Evolutionary conservation across 2,888 invertebrate species (phyloP).

Genomic region (Polyploca ridens): DNA sequence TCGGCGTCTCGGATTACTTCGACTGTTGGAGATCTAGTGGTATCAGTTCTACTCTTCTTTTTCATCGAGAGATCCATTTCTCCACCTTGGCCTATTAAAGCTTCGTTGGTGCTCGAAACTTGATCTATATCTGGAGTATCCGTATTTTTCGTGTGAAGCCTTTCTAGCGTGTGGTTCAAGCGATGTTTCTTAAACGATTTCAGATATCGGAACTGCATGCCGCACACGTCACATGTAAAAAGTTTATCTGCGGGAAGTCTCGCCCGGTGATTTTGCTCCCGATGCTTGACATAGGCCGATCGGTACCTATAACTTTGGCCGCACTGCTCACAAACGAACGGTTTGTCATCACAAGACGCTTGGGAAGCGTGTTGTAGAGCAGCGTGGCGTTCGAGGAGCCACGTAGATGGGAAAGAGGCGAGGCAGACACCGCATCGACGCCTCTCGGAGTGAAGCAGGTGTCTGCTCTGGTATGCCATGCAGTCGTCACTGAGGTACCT

Average conservation of each 20-base stretch:
- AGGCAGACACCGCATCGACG: slow-evolving; percentile 92
- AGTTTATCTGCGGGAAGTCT: slow-evolving; percentile 94
- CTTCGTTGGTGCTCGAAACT: slow-evolving; percentile 90
- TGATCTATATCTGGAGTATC: slow-evolving; percentile 85
- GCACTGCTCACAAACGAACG: slow-evolving; percentile 96
- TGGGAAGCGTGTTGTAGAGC: slow-evolving; percentile 91
- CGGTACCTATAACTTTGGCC: slow-evolving; percentile 95
- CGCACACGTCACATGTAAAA: slow-evolving; percentile 96
- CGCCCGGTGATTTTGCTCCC: slow-evolving; percentile 95
- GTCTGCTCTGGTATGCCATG: slow-evolving; percentile 74
- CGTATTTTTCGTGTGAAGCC: slow-evolving; percentile 89
- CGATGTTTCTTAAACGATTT: slow-evolving; percentile 96
- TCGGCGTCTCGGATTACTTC: slow-evolving; percentile 83
- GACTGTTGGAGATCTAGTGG: slow-evolving; percentile 74
- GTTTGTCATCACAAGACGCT: slow-evolving; percentile 90
- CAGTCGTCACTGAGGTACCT: slow-evolving; percentile 81
- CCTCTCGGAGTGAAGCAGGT: slow-evolving; percentile 67
- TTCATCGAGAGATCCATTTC: slow-evolving; percentile 85
- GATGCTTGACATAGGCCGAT: slow-evolving; percentile 89
- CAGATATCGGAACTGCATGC: slow-evolving; percentile 95
- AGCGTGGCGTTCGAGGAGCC: slow-evolving; percentile 94
- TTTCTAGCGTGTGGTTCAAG: slow-evolving; percentile 93
- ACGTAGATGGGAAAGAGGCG: slow-evolving; percentile 94
- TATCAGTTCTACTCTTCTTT: slow-evolving; percentile 67
- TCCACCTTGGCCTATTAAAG: slow-evolving; percentile 81